Percentiles rank a stretch among this genome's conserved stretches.
Evolutionary conservation across 2,888 invertebrate species (phyloP).

Genomic region (Drosophila prostipennis): DNA sequence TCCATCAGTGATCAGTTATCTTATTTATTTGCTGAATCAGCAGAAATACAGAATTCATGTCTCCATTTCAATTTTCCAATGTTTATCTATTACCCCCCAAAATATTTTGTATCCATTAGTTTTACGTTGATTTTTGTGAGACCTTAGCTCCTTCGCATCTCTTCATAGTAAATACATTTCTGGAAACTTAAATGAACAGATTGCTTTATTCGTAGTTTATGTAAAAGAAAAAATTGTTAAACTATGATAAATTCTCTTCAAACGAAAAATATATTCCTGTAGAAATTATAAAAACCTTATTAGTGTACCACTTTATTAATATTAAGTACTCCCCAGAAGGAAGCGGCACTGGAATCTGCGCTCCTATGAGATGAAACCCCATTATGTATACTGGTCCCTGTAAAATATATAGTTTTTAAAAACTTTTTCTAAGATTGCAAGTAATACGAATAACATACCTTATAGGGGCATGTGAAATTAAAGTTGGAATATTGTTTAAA

Average conservation of each 20-base stretch:
- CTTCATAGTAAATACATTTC: too few relatives aligned
- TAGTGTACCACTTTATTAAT: slow-evolving; percentile 8
- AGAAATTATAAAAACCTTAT: not conserved
- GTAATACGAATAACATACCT: not conserved
- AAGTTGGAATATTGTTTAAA: not conserved
- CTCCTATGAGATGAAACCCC: not conserved
- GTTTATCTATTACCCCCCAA: too few relatives aligned
- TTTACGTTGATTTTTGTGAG: too few relatives aligned
- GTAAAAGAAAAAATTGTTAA: not conserved
- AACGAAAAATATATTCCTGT: slow-evolving; percentile 12
- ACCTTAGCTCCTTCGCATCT: too few relatives aligned
- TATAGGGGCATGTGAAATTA: not conserved
- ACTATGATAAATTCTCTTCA: not conserved
- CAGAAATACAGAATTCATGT: too few relatives aligned
- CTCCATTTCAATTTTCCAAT: too few relatives aligned
- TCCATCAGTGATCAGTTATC: too few relatives aligned
- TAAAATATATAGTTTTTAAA: not conserved
- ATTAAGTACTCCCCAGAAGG: slow-evolving; percentile 16
- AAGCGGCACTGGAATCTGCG: not conserved
- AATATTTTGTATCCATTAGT: too few relatives aligned
- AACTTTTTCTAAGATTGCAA: not conserved
- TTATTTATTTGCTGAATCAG: too few relatives aligned
- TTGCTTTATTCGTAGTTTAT: not conserved
- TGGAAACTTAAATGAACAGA: too few relatives aligned
- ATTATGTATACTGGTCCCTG: not conserved